Evolutionary conservation across 64 coral and sea anemone genomes (phyloP), one percentile per base, ranked within the genome.

Genomic region (Trachythela sp.): DNA sequence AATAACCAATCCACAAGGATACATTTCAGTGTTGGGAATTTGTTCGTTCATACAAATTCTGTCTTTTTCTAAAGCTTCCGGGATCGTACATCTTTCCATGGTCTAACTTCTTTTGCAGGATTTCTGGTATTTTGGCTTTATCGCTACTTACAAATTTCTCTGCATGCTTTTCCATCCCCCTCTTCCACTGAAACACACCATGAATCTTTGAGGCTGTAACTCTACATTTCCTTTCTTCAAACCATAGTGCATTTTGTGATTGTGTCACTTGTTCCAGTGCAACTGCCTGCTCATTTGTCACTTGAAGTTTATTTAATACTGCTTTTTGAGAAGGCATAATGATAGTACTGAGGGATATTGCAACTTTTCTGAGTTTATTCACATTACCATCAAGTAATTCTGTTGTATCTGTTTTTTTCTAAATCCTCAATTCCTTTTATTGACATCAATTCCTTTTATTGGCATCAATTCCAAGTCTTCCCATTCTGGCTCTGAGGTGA

Each of bases 91-190:
- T 72, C 33, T 72, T 72, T 72, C 68, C 68, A 72, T 72, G 2
- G n/a, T 72, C 26, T 22, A 72, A 72, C 33, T 72, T 72, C 33
- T 35, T 72, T 72, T 72, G 24, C 14, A 72, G 68, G 29, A 72
- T 26, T 22, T 72, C 68, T 72, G 68, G 33, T 2, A 72, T 35
- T 72, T 72, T 70, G 17, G 10, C 11, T 31, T 14, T 11, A 26
- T 36, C 75, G 20, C 34, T 70, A 84, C 48, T 77, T 39, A 89
- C 88, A 89, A 89, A 89, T 36, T 83, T 84, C 71, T 89, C 48
- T 72, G 88, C 75, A 89, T 89, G 88, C 42, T 71, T 89, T 89
- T 89, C 88, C 75, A 89, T 48, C 45, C 88, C 71, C 48, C 48
- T 54, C 52, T 89, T 89, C 72, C 88, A 89, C 34, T 89, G 68